phyloP scores from a whole-genome alignment of 2,888 invertebrate genomes.

The Slavum lentiscoides region DNA sequence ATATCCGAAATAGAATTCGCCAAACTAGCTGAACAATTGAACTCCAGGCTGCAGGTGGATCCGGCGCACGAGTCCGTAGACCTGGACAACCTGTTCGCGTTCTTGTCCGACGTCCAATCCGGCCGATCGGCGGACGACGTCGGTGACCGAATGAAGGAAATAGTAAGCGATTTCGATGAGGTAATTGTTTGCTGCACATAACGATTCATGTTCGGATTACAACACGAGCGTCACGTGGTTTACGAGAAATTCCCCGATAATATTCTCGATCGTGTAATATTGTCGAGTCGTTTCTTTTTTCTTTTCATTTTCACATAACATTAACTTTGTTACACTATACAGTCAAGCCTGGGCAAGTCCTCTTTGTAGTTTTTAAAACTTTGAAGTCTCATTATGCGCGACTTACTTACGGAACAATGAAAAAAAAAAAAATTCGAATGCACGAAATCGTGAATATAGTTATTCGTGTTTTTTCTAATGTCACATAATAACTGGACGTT shows the following conservation, averaged over 20 bases:
- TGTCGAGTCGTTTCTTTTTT: too few relatives aligned
- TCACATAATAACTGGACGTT: too few relatives aligned
- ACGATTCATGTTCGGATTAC: constrained; percentile 22
- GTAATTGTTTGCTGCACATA: constrained; percentile 59
- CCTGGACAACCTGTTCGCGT: constrained; percentile 86
- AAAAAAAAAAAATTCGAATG: too few relatives aligned
- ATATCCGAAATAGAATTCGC: constrained; percentile 69
- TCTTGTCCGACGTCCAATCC: constrained; percentile 77
- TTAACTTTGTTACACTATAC: too few relatives aligned
- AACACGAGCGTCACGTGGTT: constrained; percentile 10
- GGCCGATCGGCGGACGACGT: constrained; percentile 75
- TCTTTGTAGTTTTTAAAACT: too few relatives aligned
- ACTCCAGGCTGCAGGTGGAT: constrained; percentile 63
- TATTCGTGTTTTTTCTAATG: too few relatives aligned
- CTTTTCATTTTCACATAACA: too few relatives aligned
- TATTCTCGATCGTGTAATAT: too few relatives aligned
- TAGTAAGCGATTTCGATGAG: constrained; percentile 82
- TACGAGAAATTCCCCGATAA: background rate
- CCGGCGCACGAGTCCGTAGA: constrained; percentile 73
- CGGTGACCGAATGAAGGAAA: constrained; percentile 79
- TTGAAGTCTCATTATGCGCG: too few relatives aligned
- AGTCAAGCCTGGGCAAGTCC: too few relatives aligned
- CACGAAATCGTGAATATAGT: too few relatives aligned
- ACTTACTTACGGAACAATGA: too few relatives aligned
- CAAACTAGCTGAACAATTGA: constrained; percentile 72